A percentile compares a stretch with the other conserved stretches of the same genome.
These are phyloP conservation scores for Pemphigus obesinymphae DNA, from an alignment of 1,140 invertebrate genomes.

Conservation along the genomic window DNA sequence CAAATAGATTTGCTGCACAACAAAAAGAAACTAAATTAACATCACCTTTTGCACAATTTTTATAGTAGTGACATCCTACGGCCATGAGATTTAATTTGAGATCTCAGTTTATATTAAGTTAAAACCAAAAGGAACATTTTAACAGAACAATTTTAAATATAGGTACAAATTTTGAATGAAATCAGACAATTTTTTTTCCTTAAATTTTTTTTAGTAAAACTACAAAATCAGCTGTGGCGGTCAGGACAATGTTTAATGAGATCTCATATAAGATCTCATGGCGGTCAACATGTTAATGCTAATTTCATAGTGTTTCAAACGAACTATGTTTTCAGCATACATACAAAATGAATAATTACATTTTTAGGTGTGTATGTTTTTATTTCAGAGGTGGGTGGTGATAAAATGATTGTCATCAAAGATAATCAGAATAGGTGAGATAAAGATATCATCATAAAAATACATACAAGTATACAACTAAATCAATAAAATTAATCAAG, in stretches of 20 bases:
- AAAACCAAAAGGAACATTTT: background rate
- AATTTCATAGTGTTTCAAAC: no score
- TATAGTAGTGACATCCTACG: background rate
- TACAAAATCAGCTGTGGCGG: background rate
- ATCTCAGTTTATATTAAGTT: no score
- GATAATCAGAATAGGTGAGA: no score
- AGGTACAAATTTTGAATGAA: background rate
- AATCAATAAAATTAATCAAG: no score
- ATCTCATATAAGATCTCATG: background rate
- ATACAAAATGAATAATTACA: no score
- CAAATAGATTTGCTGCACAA: background rate
- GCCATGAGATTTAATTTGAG: background rate
- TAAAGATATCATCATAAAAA: no score
- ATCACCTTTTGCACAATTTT: background rate
- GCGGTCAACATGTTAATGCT: background rate
- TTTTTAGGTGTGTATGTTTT: no score
- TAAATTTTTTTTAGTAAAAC: background rate
- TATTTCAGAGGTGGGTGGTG: no score
- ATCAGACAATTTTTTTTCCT: background rate
- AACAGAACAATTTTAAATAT: slow-evolving; percentile 5
- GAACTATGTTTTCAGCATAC: no score
- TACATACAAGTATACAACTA: no score
- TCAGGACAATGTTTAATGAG: background rate
- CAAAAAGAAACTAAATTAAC: background rate
- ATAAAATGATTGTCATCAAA: no score